Base-by-base conservation (phyloP, 35 echinoderm and acorn worm species). In the Apostichopus parvimensis region DNA sequence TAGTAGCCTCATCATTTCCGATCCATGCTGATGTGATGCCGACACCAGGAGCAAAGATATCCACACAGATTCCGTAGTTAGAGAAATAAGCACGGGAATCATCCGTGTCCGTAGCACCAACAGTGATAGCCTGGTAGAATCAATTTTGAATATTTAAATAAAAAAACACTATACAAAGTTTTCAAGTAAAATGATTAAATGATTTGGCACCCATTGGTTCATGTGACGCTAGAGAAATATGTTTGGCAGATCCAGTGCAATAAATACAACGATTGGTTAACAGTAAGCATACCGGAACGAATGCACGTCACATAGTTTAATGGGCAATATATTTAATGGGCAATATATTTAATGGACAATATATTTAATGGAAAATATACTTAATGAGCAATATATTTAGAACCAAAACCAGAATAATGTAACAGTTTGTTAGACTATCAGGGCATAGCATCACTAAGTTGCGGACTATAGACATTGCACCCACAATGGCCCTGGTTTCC, bases 41-140 rank as follows among this genome's bases (percentile, higher is more conserved):
- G 9, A 59, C 20, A n/a, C 81, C 81, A 58, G 81, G 81, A 21
- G 81, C 81, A 84, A 84, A 84, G 81, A 84, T 84, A 13, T 84
- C 55, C 57, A 84, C 15, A 9, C 53, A 84, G 17, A 17, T 9
- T 58, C 81, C 87, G 25, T 73, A 89, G 62, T 89, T 89, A 20
- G 87, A 89, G 87, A 45, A 71, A 6, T 61, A 73, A 18, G 87
- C 18, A 72, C 60, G n/a, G 61, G 3, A 6, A 18, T 89, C 87
- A 52, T 5, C 2, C 15, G 0, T 12, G 22, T 34, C 20, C 5
- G 64, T 72, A 52, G 87, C 62, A 73, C 62, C 87, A 73, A 89
- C 87, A 17, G 62, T 73, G 15, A 89, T 53, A 53, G 87, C 61
- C 87, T 89, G 23, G 11, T 28, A 79, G 18, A 21, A 79, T 68